phyloP scores from a whole-genome alignment of 2,888 invertebrate species.

The Nemapogon koenigi region DNA sequence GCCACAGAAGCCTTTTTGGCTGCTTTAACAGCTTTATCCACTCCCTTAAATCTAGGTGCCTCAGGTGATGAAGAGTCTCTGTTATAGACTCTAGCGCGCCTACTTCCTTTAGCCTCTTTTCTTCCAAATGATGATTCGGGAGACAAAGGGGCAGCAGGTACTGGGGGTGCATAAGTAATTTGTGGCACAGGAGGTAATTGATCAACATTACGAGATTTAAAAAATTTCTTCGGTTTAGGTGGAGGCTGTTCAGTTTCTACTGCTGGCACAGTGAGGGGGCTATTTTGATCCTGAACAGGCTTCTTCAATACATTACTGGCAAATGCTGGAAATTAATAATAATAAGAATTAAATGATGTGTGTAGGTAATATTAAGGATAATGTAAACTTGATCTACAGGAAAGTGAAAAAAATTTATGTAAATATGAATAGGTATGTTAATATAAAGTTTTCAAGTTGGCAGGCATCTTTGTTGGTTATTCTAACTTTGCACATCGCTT shows the following conservation, averaged over 20 bases:
- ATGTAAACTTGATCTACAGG: too few relatives aligned
- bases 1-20: conserved; percentile 46
- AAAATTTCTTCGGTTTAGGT: conserved; percentile 87
- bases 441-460: too few relatives aligned
- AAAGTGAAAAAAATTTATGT: too few relatives aligned
- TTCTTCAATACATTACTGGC: conserved; percentile 45
- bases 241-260: conserved; percentile 59
- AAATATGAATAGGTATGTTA: too few relatives aligned
- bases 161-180: conserved; percentile 57
- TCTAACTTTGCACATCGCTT: too few relatives aligned
- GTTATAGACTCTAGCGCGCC: conserved; percentile 32
- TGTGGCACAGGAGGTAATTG: conserved; percentile 61
- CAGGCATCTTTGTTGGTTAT: too few relatives aligned
- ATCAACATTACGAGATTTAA: conserved; percentile 82
- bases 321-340: conserved; percentile 46
- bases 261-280: conserved; percentile 58
- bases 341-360: too few relatives aligned
- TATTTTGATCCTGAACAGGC: conserved; percentile 59
- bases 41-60: conserved; percentile 41
- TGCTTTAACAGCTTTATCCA: conserved; percentile 41
- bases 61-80: conserved; percentile 58
- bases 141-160: conserved; percentile 47
- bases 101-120: conserved; percentile 37
- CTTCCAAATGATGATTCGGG: conserved; percentile 49
- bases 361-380: too few relatives aligned